Conservation (phyloP, 2,797 vertebrate genomes). For the Smutsia gigantea region DNA sequence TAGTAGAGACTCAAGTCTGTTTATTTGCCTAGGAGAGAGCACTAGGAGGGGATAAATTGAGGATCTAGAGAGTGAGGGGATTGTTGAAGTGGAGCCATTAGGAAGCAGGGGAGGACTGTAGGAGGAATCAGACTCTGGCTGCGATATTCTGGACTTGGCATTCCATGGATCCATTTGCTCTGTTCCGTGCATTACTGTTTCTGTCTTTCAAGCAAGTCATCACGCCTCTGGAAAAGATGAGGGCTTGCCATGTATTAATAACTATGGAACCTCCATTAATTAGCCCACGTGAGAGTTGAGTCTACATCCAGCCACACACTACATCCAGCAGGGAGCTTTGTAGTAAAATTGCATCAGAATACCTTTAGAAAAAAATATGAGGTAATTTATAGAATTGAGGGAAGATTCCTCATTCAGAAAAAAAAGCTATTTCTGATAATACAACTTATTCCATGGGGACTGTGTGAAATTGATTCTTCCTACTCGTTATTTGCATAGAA, state of each 20-base stretch:
- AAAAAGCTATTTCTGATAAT: neutral
- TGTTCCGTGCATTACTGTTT: neutral
- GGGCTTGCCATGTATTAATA: neutral
- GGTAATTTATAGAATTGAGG: neutral
- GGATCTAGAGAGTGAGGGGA: neutral
- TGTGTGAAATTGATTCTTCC: neutral
- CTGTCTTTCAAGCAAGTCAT: neutral
- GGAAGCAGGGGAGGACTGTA: neutral
- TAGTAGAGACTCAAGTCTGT: neutral
- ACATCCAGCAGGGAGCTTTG: neutral
- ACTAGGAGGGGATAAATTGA: neutral
- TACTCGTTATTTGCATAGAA: neutral
- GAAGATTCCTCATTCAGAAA: slow-evolving; percentile 5
- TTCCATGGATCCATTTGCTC: neutral
- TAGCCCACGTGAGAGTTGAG: neutral
- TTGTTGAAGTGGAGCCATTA: neutral
- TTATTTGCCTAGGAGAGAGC: neutral
- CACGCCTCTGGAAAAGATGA: neutral
- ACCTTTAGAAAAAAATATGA: neutral
- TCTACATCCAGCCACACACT: neutral
- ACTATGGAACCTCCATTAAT: neutral
- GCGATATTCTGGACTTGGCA: neutral
- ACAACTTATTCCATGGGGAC: neutral
- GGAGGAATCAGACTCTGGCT: neutral
- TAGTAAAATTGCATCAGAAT: neutral